Conservation (phyloP, 2,888 invertebrate species). For the Aspidiotus rigidus region DNA sequence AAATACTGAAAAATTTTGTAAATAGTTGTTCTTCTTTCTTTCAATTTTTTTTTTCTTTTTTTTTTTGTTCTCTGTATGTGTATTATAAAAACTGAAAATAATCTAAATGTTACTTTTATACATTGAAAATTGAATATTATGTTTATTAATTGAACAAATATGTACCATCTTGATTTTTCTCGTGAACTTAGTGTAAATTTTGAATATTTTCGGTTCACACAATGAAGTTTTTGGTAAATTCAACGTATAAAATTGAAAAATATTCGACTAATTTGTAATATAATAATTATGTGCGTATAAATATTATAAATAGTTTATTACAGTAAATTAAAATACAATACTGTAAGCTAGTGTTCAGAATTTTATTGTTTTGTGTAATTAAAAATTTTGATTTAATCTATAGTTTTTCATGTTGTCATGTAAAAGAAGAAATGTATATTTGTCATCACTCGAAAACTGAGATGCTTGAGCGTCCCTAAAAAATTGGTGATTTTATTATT, state of each 20-base stretch:
- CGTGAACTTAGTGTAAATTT: background rate
- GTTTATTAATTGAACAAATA: conserved; percentile 32
- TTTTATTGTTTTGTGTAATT: conserved; percentile 33
- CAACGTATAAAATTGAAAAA: conserved; percentile 25
- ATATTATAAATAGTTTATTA: conserved; percentile 30
- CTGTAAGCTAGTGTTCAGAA: conserved; percentile 26
- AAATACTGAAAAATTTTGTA: conserved; percentile 20
- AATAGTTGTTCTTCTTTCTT: conserved; percentile 19
- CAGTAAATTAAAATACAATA: conserved; percentile 25
- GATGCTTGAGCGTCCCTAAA: too few species aligned
- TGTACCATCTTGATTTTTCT: conserved; percentile 29
- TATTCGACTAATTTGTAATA: conserved; percentile 32
- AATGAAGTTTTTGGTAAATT: conserved; percentile 19
- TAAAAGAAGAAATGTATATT: too few species aligned
- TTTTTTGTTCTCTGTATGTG: conserved; percentile 8
- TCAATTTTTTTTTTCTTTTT: too few species aligned
- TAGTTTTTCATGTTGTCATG: too few species aligned
- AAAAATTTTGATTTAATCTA: conserved; percentile 26
- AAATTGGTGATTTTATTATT: too few species aligned
- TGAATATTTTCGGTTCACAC: conserved; percentile 17
- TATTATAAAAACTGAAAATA: conserved; percentile 5
- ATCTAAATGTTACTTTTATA: conserved; percentile 29
- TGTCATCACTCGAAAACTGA: too few species aligned
- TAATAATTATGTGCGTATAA: conserved; percentile 27
- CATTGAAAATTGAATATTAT: conserved; percentile 25